Evolutionary conservation across 2,797 vertebrate species (phyloP), one percentile per base, ranked within the genome.

Genomic region (Acanthurus leucopareius): DNA sequence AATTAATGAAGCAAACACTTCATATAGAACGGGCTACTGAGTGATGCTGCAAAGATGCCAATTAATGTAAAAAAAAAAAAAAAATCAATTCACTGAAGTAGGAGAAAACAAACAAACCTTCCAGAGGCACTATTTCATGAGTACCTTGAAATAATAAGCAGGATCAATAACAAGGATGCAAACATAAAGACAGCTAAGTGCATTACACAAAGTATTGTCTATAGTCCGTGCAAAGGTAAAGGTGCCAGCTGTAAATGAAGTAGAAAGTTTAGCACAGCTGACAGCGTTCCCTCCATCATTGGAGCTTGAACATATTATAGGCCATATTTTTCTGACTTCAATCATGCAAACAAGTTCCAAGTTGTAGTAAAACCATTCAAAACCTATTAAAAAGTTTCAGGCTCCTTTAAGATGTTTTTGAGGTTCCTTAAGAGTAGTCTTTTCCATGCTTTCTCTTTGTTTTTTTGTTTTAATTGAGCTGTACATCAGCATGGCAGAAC

Each of bases 1-100:
- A 77, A 83, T 60, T 77, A 75, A 79, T 87, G 67, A 87, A 80
- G 68, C 76, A 82, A 87, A 91, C 91, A 92, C 94, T 93, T 94
- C 91, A 93, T 89, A 87, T 65, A 72, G 83, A 90, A 85, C 22
- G 5, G 67, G 88, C 90, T 91, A 82, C 89, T 91, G 79, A 59
- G 70, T 80, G 87, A 86, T 88, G 47, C 20, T 80, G 66, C 40
- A 49, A 73, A 79, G 82, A 60, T 11, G 5, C 79, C 82, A 87
- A 79, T 73, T 80, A 77, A 82, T 75, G 44, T 61, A n/a, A 2
- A 25, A 25, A 25, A 25, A 32, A 32, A 32, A 32, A 32, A 62
- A 68, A 32, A 14, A 58, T 35, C 19, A 79, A 69, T 79, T 77
- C 75, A 70, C 16, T 57, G 28, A 79, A 67, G 69, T 73, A 32